Percentiles rank a stretch among this genome's conserved stretches.
These are phyloP conservation scores for Bombus difficillimus DNA, from an alignment of 1,140 invertebrate species.

Conservation along the genomic window DNA sequence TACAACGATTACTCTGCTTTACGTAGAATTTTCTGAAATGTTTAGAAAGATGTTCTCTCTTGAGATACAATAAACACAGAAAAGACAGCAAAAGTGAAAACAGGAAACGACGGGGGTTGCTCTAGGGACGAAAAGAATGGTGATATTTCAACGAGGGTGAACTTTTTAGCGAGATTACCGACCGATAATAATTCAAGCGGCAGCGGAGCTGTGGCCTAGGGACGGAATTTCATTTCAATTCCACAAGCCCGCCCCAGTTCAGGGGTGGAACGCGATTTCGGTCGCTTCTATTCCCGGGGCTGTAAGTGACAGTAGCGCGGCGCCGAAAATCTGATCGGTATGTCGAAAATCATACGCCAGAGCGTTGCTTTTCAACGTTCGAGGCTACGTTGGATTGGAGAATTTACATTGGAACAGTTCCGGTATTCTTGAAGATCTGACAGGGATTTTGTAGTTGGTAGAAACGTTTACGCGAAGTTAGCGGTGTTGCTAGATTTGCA, in stretches of 20 bases:
- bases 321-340: constrained; percentile 13
- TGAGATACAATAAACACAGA: background rate
- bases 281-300: constrained; percentile 7
- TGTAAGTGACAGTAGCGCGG: constrained; percentile 18
- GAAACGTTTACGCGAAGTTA: background rate
- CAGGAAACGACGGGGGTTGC: background rate
- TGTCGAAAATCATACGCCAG: background rate
- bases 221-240: constrained; percentile 35
- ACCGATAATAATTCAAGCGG: constrained; percentile 34
- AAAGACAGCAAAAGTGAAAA: constrained; percentile 6
- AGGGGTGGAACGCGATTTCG: constrained; percentile 22
- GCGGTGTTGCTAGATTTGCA: background rate
- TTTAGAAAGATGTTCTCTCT: background rate
- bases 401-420: background rate
- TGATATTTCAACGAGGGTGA: constrained; percentile 20
- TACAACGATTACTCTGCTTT: too few species aligned
- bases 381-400: too few species aligned
- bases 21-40: too few species aligned
- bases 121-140: constrained; percentile 14
- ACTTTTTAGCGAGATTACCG: constrained; percentile 40
- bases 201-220: constrained; percentile 15
- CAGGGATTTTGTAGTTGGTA: background rate
- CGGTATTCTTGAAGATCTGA: background rate
- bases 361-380: background rate
- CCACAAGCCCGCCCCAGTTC: background rate